Percentiles rank a stretch among this genome's conserved stretches.
These are phyloP conservation scores for Polypedilum vanderplanki DNA, from an alignment of 1,140 invertebrate species.

Conservation along the genomic window DNA sequence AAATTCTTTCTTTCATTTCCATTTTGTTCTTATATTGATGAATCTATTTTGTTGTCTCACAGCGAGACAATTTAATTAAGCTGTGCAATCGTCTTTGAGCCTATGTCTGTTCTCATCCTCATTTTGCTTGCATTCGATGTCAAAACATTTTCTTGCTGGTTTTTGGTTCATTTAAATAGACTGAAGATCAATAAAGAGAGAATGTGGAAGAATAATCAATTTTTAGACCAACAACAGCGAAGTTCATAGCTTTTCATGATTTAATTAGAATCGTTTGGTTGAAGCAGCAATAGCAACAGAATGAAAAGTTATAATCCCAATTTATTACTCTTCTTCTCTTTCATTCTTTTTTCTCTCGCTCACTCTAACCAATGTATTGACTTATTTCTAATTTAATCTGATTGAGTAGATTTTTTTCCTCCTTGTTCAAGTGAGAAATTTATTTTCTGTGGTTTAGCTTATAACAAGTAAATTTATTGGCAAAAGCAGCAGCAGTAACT, in stretches of 20 bases:
- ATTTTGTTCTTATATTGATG: neutral
- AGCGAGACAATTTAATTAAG: constrained; percentile 6
- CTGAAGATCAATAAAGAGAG: neutral
- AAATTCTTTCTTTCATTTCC: neutral
- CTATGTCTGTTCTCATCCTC: neutral
- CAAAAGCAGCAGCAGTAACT: no score
- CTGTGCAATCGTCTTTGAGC: neutral
- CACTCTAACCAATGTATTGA: neutral
- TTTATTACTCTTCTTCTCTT: neutral
- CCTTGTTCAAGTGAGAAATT: constrained; percentile 6
- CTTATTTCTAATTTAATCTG: constrained; percentile 3
- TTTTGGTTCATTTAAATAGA: no score
- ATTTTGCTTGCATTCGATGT: neutral
- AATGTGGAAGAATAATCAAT: neutral
- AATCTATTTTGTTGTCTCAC: neutral
- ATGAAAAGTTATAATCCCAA: neutral
- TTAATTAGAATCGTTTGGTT: constrained; percentile 3
- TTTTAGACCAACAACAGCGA: constrained; percentile 3
- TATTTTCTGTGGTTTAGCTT: neutral
- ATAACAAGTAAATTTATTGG: no score
- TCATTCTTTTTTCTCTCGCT: neutral
- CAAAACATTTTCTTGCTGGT: neutral
- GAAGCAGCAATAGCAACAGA: neutral
- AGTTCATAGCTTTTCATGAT: neutral
- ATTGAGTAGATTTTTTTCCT: neutral